A percentile compares a stretch with the other conserved stretches of the same genome.
These are phyloP conservation scores for Sclerurus mexicanus DNA, from an alignment of 2,113 vertebrate species.

Conservation along the genomic window DNA sequence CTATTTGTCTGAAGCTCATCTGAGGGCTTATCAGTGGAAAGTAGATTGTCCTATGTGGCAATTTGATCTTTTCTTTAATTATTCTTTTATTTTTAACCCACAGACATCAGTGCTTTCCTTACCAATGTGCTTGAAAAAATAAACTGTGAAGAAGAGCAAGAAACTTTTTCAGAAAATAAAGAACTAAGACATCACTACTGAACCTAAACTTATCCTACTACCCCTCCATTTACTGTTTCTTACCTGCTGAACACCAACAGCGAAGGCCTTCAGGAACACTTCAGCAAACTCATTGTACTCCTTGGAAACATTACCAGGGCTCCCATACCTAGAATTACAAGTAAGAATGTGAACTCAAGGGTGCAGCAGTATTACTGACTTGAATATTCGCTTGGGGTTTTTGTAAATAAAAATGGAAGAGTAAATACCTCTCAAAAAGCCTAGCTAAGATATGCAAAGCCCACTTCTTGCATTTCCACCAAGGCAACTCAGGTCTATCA, in stretches of 20 bases:
- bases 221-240: neutral
- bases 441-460: constrained; percentile 97
- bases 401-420: neutral
- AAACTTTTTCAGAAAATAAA: neutral
- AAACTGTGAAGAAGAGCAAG: neutral
- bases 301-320: constrained; percentile 98
- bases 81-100: neutral
- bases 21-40: neutral
- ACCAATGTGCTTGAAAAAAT: neutral
- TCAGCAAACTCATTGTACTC: constrained; percentile 98
- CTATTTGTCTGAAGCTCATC: neutral
- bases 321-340: constrained; percentile 86
- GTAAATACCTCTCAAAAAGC: constrained; percentile 91
- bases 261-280: constrained; percentile 96
- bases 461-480: constrained; percentile 99
- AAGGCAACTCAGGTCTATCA: constrained; percentile 93
- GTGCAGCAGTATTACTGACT: neutral
- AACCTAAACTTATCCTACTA: neutral
- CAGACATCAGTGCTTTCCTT: neutral
- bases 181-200: neutral
- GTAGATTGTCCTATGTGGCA: neutral
- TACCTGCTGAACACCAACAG: constrained; percentile 94
- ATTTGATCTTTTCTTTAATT: neutral
- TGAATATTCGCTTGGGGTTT: neutral
- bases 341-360: neutral